Evolutionary conservation across 53 echinoderm and acorn worm genomes (phyloP), one percentile per base, ranked within the genome.

Genomic region (Echinarachnius parma): DNA sequence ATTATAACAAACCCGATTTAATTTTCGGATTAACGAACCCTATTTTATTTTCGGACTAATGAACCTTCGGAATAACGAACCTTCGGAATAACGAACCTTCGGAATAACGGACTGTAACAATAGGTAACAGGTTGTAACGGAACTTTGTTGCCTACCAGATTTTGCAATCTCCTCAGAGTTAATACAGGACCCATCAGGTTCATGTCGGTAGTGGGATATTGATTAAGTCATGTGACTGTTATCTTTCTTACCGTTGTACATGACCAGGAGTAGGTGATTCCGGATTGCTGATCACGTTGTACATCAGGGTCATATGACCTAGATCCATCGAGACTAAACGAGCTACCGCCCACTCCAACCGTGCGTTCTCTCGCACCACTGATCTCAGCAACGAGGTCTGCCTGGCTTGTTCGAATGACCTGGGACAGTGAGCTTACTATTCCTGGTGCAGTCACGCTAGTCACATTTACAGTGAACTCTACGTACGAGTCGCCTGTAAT

Each of bases 191-290:
- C n/a, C n/a, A n/a, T n/a, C n/a, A n/a, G n/a, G n/a, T n/a, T n/a
- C n/a, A n/a, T n/a, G n/a, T n/a, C n/a, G n/a, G n/a, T n/a, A n/a
- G n/a, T n/a, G n/a, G n/a, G n/a, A n/a, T n/a, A n/a, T n/a, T n/a
- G n/a, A n/a, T n/a, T n/a, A n/a, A n/a, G n/a, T n/a, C n/a, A n/a
- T n/a, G n/a, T n/a, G n/a, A n/a, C n/a, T n/a, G n/a, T n/a, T n/a
- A n/a, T n/a, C n/a, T n/a, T 11, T 35, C 36, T n/a, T 81, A 92
- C 92, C 92, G 78, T 77, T 22, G 59, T 52, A 33, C 92, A 92
- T 20, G 31, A 77, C 92, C 92, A 92, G 2, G 81, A 53, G 36
- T 88, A 92, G 4, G 74, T 66, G 78, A 84, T 78, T 13, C n/a
- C n/a, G n/a, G n/a, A n/a, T n/a, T n/a, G n/a, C n/a, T 66, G 78